Evolutionary conservation across 2,113 vertebrate species (phyloP), one percentile per base, ranked within the genome.

Genomic region (Caranx melampygus): DNA sequence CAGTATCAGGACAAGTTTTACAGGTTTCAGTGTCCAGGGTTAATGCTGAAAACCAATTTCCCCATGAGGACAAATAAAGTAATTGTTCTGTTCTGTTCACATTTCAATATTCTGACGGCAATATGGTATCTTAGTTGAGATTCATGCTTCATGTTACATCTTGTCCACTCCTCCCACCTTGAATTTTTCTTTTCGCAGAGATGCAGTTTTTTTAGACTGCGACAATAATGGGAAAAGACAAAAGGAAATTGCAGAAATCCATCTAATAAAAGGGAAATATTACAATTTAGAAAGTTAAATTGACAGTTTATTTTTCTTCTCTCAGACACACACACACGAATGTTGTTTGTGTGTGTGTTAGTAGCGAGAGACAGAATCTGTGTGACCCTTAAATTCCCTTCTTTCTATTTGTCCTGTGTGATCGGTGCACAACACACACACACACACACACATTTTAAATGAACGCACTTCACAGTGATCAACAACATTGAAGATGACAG

Each of bases 181-280:
- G 14, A 26, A 6, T 66, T n/a, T 75, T 37, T 64, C n/a, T 42
- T 34, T 54, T 42, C 47, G 20, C 60, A 52, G 13, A 35, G 55
- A 18, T 8, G 14, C 35, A 5, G 3, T 4, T 40, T 15, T 15
- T 65, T 51, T 11, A 0, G 7, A 16, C 35, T 52, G 61, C 31
- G 4, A 75, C 84, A 60, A 63, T 86, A 77, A 89, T 75, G 34
- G 51, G 68, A 84, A 72, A 75, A 1, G 87, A 89, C 85, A 82
- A 65, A 72, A 37, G 52, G 57, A 85, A 85, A 90, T 85, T 79
- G 87, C 85, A 72, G 57, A 74, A 79, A 82, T 86, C 21, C 68
- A 0, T 45, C 72, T 87, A 83, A 81, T 79, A 20, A 15, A 2
- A 12, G 82, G 2, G 83, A 84, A 80, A 84, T 82, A 89, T 85